These are phyloP conservation scores for Pelvicachromis taeniatus DNA, from an alignment of 2,113 vertebrate species.

Conservation along the genomic window DNA sequence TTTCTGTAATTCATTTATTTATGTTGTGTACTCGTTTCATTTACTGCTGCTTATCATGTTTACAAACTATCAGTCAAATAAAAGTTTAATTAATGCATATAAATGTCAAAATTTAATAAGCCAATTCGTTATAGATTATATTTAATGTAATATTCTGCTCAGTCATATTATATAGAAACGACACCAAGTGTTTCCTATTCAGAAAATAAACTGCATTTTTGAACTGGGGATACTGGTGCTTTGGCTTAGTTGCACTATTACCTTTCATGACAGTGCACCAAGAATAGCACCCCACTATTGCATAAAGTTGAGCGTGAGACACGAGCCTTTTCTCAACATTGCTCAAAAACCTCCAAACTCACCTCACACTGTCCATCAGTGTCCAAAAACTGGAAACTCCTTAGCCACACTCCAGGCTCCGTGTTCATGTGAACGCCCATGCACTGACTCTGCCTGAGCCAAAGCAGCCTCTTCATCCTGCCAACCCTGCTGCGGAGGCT, in stretches of 20 bases:
- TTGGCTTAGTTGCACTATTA: not conserved
- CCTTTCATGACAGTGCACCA: not conserved
- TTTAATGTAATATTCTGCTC: not conserved
- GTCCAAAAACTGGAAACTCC: constrained; percentile 66
- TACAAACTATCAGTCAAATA: not conserved
- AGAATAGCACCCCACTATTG: not conserved
- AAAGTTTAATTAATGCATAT: not conserved
- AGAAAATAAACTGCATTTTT: not conserved
- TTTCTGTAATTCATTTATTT: not conserved
- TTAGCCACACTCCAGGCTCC: constrained; percentile 69
- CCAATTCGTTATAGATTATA: not conserved
- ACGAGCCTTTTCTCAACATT: not conserved
- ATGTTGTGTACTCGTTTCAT: rapidly evolving
- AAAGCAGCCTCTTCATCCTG: constrained; percentile 62
- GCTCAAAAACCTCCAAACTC: not conserved
- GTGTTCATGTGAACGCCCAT: constrained; percentile 46
- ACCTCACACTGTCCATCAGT: constrained; percentile 52
- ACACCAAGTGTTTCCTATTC: not conserved
- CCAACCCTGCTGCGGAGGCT: constrained; percentile 53
- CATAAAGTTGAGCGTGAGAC: not conserved
- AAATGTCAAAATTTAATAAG: not conserved
- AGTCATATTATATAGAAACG: not conserved
- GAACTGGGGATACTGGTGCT: not conserved
- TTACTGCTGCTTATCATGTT: not conserved
- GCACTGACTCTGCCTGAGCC: constrained; percentile 11